Percentiles rank a stretch among this genome's conserved stretches.
These are phyloP conservation scores for Apis florea DNA, from an alignment of 1,140 invertebrate genomes.

Conservation along the genomic window DNA sequence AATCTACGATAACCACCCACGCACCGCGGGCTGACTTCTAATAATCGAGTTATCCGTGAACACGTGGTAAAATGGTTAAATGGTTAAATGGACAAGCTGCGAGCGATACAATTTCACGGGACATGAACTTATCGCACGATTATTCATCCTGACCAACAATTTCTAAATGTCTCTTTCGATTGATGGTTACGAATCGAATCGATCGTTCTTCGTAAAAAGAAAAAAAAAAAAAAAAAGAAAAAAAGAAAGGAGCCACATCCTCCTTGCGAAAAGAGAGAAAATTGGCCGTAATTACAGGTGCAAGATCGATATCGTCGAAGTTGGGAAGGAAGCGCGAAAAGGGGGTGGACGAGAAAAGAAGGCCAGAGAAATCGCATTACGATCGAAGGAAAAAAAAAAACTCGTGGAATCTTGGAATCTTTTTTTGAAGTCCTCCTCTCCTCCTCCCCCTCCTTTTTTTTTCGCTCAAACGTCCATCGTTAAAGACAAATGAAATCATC, in stretches of 20 bases:
- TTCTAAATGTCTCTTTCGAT: background rate
- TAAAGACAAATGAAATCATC: constrained; percentile 43
- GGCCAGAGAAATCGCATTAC: background rate
- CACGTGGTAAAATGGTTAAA: constrained; percentile 6
- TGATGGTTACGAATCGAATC: background rate
- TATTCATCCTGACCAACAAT: background rate
- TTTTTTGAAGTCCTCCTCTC: background rate
- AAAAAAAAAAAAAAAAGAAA: background rate
- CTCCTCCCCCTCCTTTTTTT: background rate
- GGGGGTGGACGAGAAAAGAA: background rate
- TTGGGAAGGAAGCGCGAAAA: background rate
- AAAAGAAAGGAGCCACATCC: too few relatives aligned
- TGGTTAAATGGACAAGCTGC: background rate
- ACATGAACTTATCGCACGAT: background rate
- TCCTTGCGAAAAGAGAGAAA: background rate
- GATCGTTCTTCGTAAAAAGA: background rate
- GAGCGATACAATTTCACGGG: background rate
- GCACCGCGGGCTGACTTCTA: background rate
- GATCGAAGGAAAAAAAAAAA: background rate
- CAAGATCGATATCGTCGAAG: background rate
- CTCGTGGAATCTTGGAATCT: background rate
- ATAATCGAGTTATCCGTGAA: background rate
- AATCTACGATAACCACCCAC: background rate
- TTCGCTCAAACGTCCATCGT: constrained; percentile 17
- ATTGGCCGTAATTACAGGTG: background rate